These are phyloP conservation scores for Ctenopoma multispine DNA, from an alignment of 2,797 vertebrate genomes.

Conservation along the genomic window DNA sequence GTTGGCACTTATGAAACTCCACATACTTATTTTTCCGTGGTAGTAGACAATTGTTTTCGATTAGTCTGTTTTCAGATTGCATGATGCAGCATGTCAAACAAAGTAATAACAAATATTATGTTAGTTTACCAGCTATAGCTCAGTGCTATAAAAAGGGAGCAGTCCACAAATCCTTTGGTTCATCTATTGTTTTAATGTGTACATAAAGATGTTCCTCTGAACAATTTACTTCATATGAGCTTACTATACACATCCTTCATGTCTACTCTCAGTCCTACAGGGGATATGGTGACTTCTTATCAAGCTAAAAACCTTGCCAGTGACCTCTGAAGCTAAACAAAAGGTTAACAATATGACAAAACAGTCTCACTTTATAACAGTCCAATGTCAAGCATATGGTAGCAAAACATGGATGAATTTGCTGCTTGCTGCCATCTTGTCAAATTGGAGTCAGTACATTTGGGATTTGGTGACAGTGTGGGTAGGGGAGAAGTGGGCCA, in stretches of 20 bases:
- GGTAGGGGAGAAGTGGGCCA: too few species aligned
- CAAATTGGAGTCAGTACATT: slow-evolving; percentile 6
- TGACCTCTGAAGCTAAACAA: slow-evolving; percentile 2
- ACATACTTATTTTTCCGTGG: neutral
- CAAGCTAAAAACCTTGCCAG: neutral
- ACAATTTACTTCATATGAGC: slow-evolving; percentile 18
- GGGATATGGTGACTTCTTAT: slow-evolving; percentile 2
- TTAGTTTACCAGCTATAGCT: neutral
- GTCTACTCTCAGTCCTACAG: neutral
- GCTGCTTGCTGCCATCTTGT: slow-evolving; percentile 3
- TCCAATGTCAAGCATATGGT: slow-evolving; percentile 6
- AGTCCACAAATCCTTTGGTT: too few species aligned
- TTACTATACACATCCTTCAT: slow-evolving; percentile 41
- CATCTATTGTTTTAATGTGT: slow-evolving; percentile 23
- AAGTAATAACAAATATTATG: too few species aligned
- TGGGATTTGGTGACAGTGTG: slow-evolving; percentile 6
- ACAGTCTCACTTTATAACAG: slow-evolving; percentile 13
- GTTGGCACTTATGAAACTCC: neutral
- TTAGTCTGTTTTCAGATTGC: neutral
- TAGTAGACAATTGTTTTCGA: too few species aligned
- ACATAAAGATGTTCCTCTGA: slow-evolving; percentile 25
- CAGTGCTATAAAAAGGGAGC: neutral
- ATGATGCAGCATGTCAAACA: neutral
- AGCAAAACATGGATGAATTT: neutral
- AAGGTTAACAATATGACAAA: slow-evolving; percentile 4